These are phyloP conservation scores for Pararge aegeria DNA, from an alignment of 1,140 invertebrate genomes.

Conservation along the genomic window DNA sequence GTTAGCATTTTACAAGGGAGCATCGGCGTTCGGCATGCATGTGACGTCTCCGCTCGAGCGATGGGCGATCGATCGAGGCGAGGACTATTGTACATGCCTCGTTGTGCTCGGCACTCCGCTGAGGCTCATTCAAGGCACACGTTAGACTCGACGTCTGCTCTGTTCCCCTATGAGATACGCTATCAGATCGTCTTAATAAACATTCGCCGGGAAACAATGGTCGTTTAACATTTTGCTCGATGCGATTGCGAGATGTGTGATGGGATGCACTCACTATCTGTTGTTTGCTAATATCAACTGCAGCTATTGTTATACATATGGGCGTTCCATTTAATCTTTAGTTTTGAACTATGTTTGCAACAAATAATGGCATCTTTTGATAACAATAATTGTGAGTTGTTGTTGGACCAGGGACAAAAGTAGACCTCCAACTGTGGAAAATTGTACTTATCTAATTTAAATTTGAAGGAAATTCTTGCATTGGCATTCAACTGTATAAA, in stretches of 20 bases:
- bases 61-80: constrained; percentile 65
- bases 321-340: background rate
- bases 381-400: too few relatives aligned
- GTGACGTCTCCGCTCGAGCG: constrained; percentile 35
- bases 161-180: constrained; percentile 63
- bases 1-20: constrained; percentile 46
- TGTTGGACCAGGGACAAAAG: too few relatives aligned
- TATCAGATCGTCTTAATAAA: constrained; percentile 79
- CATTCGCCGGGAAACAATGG: constrained; percentile 70
- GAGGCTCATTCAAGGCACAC: constrained; percentile 64
- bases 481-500: background rate
- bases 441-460: background rate
- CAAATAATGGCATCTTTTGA: too few relatives aligned
- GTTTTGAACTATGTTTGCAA: too few relatives aligned
- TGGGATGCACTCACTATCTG: constrained; percentile 35
- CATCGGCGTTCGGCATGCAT: constrained; percentile 39
- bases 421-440: too few relatives aligned
- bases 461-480: background rate
- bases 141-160: constrained; percentile 55
- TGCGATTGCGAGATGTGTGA: constrained; percentile 50
- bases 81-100: constrained; percentile 52
- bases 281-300: constrained; percentile 30
- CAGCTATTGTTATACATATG: constrained; percentile 30
- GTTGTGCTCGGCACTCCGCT: constrained; percentile 23
- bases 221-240: constrained; percentile 66